Evolutionary conservation across 2,888 invertebrate species (phyloP), one percentile per base, ranked within the genome.

Genomic region (Acheta domesticus): DNA sequence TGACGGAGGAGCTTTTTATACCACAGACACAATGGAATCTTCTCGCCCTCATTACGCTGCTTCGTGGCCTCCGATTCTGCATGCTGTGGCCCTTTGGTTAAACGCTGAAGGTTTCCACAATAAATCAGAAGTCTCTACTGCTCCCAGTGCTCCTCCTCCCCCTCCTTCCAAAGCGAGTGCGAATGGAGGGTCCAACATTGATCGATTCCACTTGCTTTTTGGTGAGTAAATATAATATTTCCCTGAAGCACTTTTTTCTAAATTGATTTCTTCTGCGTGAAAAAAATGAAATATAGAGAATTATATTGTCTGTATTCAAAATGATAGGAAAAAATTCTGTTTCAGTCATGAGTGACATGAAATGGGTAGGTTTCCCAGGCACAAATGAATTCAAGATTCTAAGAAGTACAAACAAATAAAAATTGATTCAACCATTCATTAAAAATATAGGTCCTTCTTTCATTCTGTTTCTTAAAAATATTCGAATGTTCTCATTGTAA

Each of bases 1-100:
- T 85, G 96, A 96, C 83, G 99, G 98, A 78, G 99, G 99, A 8
- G 96, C 99, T 20, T 99, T 99, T 88, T 99, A 98, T 87, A 97
- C 97, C 0, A 95, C 96, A 49, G 98, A 99, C 85, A 97, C 98
- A 0, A 96, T 96, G 84, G 98, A 98, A 84, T 94, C 94, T 14
- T 96, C 98, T 1, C 92, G 97, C 77, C 93, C 93, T 20, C 97
- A 98, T 87, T 99, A 99, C 87, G 91, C 92, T 23, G 91, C 93
- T 83, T 94, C 96, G 0, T 99, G 99, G 99, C 96, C 99, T 0
- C 94, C 98, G 0, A 93, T 99, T 82, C 90, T 99, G 48, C 94
- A 97, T 85, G 99, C 99, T 1, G 94, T 96, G 0, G 93, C 97
- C 0, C 89, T 98, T 1, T 95, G 96, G 95, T 88, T 96, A 14